Evolutionary conservation across 2,888 invertebrate species (phyloP), one percentile per base, ranked within the genome.

Genomic region (Conops quadrifasciatus): DNA sequence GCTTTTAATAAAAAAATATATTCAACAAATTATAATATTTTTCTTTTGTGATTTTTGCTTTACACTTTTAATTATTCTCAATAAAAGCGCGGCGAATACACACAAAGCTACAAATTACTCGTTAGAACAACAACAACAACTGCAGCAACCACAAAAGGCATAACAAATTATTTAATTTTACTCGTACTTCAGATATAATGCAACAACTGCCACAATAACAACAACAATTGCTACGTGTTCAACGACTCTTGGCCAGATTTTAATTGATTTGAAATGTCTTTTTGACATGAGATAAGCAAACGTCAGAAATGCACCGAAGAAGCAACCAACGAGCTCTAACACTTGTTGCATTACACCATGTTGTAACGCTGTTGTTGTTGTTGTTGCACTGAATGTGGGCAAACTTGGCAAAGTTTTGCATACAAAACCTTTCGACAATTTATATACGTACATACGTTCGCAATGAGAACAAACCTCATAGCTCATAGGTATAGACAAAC

Each of bases 221-320:
- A 43, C 58, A 56, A 56, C 45, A 21, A 59, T 30, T 36, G 9
- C 15, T 49, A 49, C 58, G 73, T 72, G 75, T 73, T 74, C 74
- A 77, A 73, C 75, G 19, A 76, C 77, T 74, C 74, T 76, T 76
- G 9, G 70, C 68, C 53, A 72, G 72, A 74, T 70, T 77, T 74
- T 75, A 77, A 77, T 77, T 77, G 76, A 77, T 76, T 75, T 77
- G 75, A 75, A 76, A 77, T 76, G 77, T 77, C 77, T 77, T 76
- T 77, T 73, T 75, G 75, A 77, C 77, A 67, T 67, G 67, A 67
- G 47, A 67, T 36, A 16, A n/a, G 49, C 49, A 62, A 45, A 71
- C 59, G 59, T 36, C 9, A 36, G 9, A 36, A 36, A 51, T n/a
- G 53, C 53, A 53, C 19, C 19, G 21, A 47, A 21, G 16, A 43